A percentile compares a stretch with the other conserved stretches of the same genome.
Evolutionary conservation across 2,797 vertebrate genomes (phyloP).

Genomic region (Adelosebastes latens): DNA sequence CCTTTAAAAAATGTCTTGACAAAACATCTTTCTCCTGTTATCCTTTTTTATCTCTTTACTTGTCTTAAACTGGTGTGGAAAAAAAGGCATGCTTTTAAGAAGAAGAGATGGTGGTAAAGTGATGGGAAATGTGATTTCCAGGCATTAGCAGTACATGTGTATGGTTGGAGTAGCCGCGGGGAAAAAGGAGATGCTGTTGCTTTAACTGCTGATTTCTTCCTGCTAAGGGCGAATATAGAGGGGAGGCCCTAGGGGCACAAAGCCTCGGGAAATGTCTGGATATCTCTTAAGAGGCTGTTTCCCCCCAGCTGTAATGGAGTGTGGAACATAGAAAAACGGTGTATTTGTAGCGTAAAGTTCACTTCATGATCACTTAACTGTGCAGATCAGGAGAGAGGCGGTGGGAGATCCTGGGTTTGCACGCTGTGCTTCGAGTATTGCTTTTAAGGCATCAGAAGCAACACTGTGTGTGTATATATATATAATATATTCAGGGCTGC

Average conservation of each 20-base stretch:
- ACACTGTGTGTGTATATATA: neutral
- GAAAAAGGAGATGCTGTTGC: constrained; percentile 68
- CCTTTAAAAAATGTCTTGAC: constrained; percentile 52
- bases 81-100: constrained; percentile 82
- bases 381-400: constrained; percentile 31
- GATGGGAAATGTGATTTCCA: constrained; percentile 83
- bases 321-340: constrained; percentile 76
- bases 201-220: constrained; percentile 71
- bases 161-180: constrained; percentile 60
- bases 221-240: constrained; percentile 70
- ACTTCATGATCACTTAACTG: constrained; percentile 75
- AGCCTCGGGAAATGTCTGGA: constrained; percentile 83
- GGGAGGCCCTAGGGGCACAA: constrained; percentile 74
- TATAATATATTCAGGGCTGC: neutral
- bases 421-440: neutral
- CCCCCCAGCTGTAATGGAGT: constrained; percentile 82
- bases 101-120: constrained; percentile 77
- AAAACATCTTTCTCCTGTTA: constrained; percentile 60
- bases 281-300: constrained; percentile 82
- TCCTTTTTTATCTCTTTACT: constrained; percentile 73
- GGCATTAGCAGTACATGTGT: constrained; percentile 82
- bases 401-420: constrained; percentile 24
- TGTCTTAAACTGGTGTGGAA: constrained; percentile 71
- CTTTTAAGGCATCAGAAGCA: constrained; percentile 14
- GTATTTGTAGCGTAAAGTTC: constrained; percentile 78